These are phyloP conservation scores for Myathropa florea DNA, from an alignment of 2,888 invertebrate genomes.

Conservation along the genomic window DNA sequence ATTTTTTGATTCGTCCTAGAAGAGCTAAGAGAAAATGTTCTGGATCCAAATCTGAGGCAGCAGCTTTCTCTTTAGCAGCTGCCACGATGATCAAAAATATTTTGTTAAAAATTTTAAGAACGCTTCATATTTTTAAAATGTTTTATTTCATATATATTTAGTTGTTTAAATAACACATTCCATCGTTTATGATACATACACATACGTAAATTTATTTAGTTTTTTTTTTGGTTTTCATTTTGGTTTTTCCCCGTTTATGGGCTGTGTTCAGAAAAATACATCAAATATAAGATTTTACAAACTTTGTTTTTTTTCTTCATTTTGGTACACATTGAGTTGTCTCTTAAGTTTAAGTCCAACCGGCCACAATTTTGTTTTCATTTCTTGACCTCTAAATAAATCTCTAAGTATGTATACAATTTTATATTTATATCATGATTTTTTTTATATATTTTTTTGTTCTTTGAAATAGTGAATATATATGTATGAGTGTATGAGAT, in stretches of 20 bases:
- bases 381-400: constrained; percentile 18
- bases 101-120: background rate
- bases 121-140: constrained; percentile 27
- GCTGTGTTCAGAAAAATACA: constrained; percentile 54
- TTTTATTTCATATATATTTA: constrained; percentile 48
- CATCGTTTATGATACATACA: constrained; percentile 48
- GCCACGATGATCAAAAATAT: too few species aligned
- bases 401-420: constrained; percentile 22
- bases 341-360: constrained; percentile 26
- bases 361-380: background rate
- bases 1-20: too few species aligned
- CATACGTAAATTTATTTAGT: constrained; percentile 43
- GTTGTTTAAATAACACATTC: constrained; percentile 57
- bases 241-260: constrained; percentile 15
- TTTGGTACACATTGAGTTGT: background rate
- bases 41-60: too few species aligned
- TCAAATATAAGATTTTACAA: constrained; percentile 36
- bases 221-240: background rate
- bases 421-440: too few species aligned
- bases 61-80: too few species aligned
- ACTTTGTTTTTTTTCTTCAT: too few species aligned
- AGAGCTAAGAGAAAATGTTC: too few species aligned
- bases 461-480: constrained; percentile 10
- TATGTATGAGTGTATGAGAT: background rate
- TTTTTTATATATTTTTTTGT: too few species aligned